Evolutionary conservation across 2,113 vertebrate species (phyloP), one percentile per base, ranked within the genome.

Genomic region (Zosterops borbonicus): DNA sequence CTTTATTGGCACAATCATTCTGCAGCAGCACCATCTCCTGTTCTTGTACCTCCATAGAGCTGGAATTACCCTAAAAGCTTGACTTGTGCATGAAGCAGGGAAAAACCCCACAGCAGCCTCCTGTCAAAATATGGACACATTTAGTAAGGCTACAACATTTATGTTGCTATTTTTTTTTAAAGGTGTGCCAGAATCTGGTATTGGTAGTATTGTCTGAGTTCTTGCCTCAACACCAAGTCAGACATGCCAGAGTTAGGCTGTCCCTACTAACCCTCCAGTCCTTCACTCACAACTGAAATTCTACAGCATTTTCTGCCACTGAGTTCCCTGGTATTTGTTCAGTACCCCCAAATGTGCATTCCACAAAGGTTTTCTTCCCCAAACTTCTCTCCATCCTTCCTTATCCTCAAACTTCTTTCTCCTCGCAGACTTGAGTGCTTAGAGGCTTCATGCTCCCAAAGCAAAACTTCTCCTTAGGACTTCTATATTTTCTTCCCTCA

Each of bases 21-120:
- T 44, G 53, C 41, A 52, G 62, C 29, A 78, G 25, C 37, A 58
- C 3, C 49, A 46, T 16, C 35, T 63, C n/a, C 68, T 73, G 17
- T 19, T 69, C 39, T 28, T 27, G 29, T 0, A 5, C 50, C 16
- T 46, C 31, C 52, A 46, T 5, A 9, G 1, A 18, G 18, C 5
- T 39, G 39, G 23, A 79, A 87, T 29, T 14, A 9, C 42, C 52
- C 20, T 33, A 14, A 39, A 64, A 67, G 23, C 22, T 27, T 1
- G 14, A 50, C 23, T 16, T 11, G 33, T 11, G 17, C 16, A 41
- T 12, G 39, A 67, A 88, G 31, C 8, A 55, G 31, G 31, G 31
- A n/a, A 50, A 21, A 85, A 19, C 0, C 6, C 1, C 8, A 20
- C 0, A 0, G 25, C 6, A 71, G 18, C 11, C 16, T 39, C 12